Base-by-base conservation (phyloP, 1,140 invertebrate species). In the Phymorhynchus buccinoides region DNA sequence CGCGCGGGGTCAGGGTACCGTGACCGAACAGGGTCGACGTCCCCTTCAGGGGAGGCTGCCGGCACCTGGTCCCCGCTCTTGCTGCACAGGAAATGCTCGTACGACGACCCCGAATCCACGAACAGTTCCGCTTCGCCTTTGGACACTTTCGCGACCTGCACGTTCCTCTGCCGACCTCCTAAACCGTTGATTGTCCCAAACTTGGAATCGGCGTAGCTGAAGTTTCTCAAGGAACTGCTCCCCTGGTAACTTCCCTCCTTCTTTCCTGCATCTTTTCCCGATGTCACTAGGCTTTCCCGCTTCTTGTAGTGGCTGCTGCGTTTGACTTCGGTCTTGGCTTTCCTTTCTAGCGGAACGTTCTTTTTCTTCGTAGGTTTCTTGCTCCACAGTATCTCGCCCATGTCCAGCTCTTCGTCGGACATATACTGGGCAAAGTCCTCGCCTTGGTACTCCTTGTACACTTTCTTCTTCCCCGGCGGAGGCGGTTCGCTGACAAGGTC, bases 141-240 rank as follows among this genome's bases (percentile, higher is more conserved):
- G 7, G 37, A 42, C 12, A 16, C 71, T 2, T 37, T 18, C 73
- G 1, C 16, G 35, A 27, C 3, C 14, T n/a, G 12, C 1, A 68
- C 14, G 6, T 39, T 71, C n/a, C 30, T 14, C 35, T 22, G n/a
- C 12, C 37, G 14, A n/a, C 56, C 27, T 75, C 22, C 56, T 41
- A 16, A 7, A 16, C 0, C 37, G 35, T 12, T 75, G 9, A 75
- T 41, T 39, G 86, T 87, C 35, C 84, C 84, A n/a, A 84, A 85
- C 62, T 88, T 88, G 35, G 87, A 85, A 44, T 88, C 87, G 37
- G 87, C 87, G 77, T 82, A 88, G 30, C 85, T 88, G 37, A 88
- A 88, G 35, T 83, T 80, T 22, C 87, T 37, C 22, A 88, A 68
- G 35, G 84, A 85, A 75, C 42, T 80, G 68, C 37, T 42, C 12